phyloP scores from a whole-genome alignment of 2,888 invertebrate genomes.

The Gari tellinella region DNA sequence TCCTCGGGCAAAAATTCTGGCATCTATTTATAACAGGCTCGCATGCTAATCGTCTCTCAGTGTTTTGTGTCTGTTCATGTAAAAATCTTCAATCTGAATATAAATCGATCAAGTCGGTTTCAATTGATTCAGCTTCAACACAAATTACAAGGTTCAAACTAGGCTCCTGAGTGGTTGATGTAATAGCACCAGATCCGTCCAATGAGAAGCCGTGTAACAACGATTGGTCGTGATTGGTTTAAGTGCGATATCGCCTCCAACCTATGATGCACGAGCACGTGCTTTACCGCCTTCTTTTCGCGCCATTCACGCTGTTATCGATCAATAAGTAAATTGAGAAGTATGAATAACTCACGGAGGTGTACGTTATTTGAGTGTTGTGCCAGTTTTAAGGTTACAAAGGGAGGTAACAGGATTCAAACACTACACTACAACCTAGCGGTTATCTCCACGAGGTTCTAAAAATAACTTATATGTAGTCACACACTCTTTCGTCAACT shows the following conservation, averaged over 20 bases:
- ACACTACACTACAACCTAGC: no score
- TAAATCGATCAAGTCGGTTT: conserved; percentile 54
- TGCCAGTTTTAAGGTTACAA: no score
- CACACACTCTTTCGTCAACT: background rate
- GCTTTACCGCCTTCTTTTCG: conserved; percentile 30
- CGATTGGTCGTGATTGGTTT: conserved; percentile 1
- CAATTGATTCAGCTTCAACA: conserved; percentile 35
- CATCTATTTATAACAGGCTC: conserved; percentile 43
- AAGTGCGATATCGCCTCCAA: background rate
- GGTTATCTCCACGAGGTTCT: no score
- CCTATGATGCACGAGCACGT: conserved; percentile 19
- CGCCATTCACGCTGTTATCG: conserved; percentile 2
- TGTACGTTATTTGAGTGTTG: no score
- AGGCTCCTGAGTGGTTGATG: conserved; percentile 8
- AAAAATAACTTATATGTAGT: no score
- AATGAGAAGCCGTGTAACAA: conserved; percentile 15
- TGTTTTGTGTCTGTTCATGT: conserved; percentile 58
- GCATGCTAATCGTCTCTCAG: conserved; percentile 48
- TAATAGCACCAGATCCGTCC: background rate
- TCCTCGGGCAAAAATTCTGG: conserved; percentile 23
- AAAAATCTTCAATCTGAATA: conserved; percentile 40
- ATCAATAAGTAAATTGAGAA: conserved; percentile 4
- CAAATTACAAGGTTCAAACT: background rate
- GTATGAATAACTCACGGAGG: background rate
- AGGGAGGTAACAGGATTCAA: no score